Evolutionary conservation across 2,113 vertebrate genomes (phyloP).

Genomic region (Felis catus): DNA sequence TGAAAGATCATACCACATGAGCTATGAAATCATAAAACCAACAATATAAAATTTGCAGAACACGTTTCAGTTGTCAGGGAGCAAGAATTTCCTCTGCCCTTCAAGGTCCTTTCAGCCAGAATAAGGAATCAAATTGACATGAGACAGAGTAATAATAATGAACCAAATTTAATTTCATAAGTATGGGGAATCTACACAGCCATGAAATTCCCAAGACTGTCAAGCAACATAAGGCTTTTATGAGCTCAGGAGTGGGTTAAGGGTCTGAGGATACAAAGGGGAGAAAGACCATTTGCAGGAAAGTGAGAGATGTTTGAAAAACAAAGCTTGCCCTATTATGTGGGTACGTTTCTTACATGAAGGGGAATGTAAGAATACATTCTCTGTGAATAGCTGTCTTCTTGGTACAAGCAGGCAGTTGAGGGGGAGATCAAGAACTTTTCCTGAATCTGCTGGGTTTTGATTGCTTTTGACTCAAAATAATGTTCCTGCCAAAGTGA

Average conservation of each 20-base stretch:
- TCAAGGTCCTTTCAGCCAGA: background rate
- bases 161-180: background rate
- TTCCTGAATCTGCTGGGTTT: background rate
- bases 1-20: conserved; percentile 19
- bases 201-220: background rate
- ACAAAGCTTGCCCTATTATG: background rate
- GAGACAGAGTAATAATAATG: background rate
- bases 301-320: background rate
- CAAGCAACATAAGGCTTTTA: background rate
- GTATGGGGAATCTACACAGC: background rate
- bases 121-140: background rate
- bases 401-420: background rate
- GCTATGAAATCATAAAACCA: background rate
- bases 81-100: background rate
- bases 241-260: background rate
- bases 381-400: background rate
- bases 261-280: background rate
- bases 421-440: background rate
- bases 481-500: background rate
- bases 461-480: background rate
- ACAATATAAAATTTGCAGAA: background rate
- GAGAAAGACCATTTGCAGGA: background rate
- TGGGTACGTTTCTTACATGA: background rate
- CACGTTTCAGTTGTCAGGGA: background rate
- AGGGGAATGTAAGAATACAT: background rate